Conservation (phyloP, 2,888 invertebrate genomes). For the Hesperia comma region DNA sequence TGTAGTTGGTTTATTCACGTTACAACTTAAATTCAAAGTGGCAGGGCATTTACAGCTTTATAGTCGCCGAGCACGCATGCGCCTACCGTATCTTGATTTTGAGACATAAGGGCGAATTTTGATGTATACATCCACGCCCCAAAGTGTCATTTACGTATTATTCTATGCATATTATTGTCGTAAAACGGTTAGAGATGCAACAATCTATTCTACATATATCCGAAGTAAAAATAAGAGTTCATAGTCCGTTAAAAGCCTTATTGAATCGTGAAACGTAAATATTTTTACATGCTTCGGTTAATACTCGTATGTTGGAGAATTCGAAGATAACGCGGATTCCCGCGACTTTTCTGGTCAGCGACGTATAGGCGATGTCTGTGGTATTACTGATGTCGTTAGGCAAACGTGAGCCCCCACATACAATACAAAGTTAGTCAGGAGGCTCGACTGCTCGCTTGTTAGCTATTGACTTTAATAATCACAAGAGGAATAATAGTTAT, state of each 20-base stretch:
- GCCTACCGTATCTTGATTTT: slow-evolving; percentile 55
- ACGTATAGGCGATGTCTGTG: too few relatives aligned
- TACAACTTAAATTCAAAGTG: slow-evolving; percentile 38
- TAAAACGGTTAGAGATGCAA: slow-evolving; percentile 34
- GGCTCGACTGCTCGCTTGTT: too few relatives aligned
- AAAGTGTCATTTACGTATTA: slow-evolving; percentile 44
- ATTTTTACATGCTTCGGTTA: too few relatives aligned
- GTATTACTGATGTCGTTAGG: too few relatives aligned
- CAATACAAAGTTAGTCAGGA: too few relatives aligned
- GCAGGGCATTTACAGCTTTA: slow-evolving; percentile 23
- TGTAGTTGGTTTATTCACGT: slow-evolving; percentile 51
- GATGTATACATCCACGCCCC: slow-evolving; percentile 58
- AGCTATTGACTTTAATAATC: too few relatives aligned
- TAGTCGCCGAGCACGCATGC: slow-evolving; percentile 53
- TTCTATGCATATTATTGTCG: slow-evolving; percentile 47
- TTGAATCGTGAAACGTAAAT: too few relatives aligned
- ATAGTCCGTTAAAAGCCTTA: not conserved
- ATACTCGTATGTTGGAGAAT: too few relatives aligned
- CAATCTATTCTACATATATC: not conserved
- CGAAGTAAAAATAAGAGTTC: slow-evolving; percentile 9
- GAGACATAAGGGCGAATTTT: slow-evolving; percentile 52
- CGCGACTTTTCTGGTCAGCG: too few relatives aligned
- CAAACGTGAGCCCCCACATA: too few relatives aligned
- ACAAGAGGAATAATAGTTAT: too few relatives aligned
- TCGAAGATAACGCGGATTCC: too few relatives aligned